Evolutionary conservation across 2,113 vertebrate species (phyloP).

Genomic region (Calidris pygmaea): DNA sequence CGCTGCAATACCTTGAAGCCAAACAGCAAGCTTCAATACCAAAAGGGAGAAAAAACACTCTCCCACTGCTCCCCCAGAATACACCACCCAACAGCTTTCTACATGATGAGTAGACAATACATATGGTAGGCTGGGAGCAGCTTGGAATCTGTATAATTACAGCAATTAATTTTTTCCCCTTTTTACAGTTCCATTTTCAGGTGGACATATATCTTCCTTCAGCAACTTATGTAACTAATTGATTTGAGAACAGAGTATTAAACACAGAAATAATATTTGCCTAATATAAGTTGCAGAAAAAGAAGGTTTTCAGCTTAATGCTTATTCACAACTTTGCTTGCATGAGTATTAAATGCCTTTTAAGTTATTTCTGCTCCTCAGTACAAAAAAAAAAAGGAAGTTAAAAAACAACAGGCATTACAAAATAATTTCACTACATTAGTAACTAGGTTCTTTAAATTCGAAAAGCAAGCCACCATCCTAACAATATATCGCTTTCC

Average conservation of each 20-base stretch:
- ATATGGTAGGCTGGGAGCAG: not conserved
- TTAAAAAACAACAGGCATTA: not conserved
- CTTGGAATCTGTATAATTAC: not conserved
- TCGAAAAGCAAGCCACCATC: not conserved
- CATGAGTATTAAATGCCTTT: not conserved
- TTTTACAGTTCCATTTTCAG: not conserved
- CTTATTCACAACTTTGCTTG: not conserved
- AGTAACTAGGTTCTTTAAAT: not conserved
- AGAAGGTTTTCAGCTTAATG: not conserved
- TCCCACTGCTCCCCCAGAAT: not conserved
- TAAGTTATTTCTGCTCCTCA: not conserved
- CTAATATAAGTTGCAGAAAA: not conserved
- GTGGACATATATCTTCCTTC: no score
- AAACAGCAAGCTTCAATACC: not conserved
- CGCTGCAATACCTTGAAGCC: not conserved
- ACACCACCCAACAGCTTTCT: not conserved
- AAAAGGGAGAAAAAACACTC: not conserved
- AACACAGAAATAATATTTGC: not conserved
- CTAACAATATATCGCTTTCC: not conserved
- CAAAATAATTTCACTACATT: not conserved
- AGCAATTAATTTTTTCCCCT: not conserved
- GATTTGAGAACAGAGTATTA: not conserved
- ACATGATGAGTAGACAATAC: not conserved
- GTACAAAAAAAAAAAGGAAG: not conserved
- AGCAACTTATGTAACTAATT: not conserved